Percentiles rank a stretch among this genome's conserved stretches.
Conservation (phyloP, 2,113 vertebrate species). For the Anas platyrhynchos region DNA sequence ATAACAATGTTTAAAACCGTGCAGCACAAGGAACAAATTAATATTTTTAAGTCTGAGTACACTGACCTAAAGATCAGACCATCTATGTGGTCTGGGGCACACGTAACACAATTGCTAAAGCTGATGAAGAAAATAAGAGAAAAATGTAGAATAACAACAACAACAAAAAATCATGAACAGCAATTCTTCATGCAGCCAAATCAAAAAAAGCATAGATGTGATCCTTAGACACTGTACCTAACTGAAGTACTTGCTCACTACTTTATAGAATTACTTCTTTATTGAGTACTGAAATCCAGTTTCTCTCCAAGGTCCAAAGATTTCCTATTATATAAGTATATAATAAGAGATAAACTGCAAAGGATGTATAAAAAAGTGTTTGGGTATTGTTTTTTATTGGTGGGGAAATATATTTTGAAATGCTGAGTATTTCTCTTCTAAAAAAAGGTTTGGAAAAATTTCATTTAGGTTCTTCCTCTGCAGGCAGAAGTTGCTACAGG, state of each 20-base stretch:
- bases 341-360: not conserved
- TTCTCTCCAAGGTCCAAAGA: not conserved
- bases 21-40: not conserved
- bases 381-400: not conserved
- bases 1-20: not conserved
- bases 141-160: not conserved
- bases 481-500: not conserved
- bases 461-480: not conserved
- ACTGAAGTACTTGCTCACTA: not conserved
- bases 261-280: not conserved
- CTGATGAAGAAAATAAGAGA: not conserved
- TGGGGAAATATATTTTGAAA: not conserved
- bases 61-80: not conserved
- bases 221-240: not conserved
- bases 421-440: not conserved
- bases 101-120: not conserved
- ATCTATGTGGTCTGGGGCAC: not conserved
- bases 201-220: not conserved
- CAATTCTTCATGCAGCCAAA: not conserved
- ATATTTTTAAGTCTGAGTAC: not conserved
- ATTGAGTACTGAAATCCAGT: not conserved
- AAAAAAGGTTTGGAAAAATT: not conserved
- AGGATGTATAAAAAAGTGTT: not conserved
- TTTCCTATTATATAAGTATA: not conserved
- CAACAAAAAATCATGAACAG: not conserved